A percentile compares a stretch with the other conserved stretches of the same genome.
These are phyloP conservation scores for Zaprionus africanus DNA, from an alignment of 1,140 invertebrate species.

Conservation along the genomic window DNA sequence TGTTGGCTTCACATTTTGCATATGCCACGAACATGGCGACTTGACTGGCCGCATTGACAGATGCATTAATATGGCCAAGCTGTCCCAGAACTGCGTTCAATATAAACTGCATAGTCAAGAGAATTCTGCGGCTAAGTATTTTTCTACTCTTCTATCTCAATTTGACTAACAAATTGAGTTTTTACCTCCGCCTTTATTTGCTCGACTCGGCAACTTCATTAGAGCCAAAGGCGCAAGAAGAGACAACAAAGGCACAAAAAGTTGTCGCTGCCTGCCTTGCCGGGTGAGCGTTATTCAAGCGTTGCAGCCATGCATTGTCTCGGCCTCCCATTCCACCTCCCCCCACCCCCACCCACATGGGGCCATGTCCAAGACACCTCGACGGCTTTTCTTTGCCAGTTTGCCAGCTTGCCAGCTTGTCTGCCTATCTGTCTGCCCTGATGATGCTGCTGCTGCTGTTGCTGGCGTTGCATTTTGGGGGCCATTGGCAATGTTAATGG, in stretches of 20 bases:
- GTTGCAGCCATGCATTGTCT: constrained; percentile 48
- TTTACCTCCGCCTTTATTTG: constrained; percentile 27
- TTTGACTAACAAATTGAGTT: neutral
- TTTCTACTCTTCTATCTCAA: neutral
- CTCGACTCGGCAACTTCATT: constrained; percentile 62
- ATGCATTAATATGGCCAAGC: neutral
- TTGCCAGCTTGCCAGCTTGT: constrained; percentile 40
- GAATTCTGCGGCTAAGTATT: neutral
- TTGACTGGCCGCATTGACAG: neutral
- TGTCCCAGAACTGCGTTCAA: neutral
- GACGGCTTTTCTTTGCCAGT: constrained; percentile 31
- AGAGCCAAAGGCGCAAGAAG: constrained; percentile 52
- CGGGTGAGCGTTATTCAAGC: constrained; percentile 61
- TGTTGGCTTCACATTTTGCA: neutral
- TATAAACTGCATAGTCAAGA: constrained; percentile 2
- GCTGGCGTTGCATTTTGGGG: constrained; percentile 62
- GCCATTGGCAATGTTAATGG: constrained; percentile 80
- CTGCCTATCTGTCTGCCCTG: constrained; percentile 52
- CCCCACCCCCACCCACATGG: neutral
- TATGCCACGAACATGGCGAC: neutral
- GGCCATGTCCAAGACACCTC: constrained; percentile 68
- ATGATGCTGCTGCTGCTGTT: constrained; percentile 3
- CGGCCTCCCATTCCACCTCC: no score
- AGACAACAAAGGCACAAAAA: constrained; percentile 30
- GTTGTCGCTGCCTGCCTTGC: constrained; percentile 28